Conservation (phyloP, 2,888 invertebrate genomes). For the Eristalis pertinax region DNA sequence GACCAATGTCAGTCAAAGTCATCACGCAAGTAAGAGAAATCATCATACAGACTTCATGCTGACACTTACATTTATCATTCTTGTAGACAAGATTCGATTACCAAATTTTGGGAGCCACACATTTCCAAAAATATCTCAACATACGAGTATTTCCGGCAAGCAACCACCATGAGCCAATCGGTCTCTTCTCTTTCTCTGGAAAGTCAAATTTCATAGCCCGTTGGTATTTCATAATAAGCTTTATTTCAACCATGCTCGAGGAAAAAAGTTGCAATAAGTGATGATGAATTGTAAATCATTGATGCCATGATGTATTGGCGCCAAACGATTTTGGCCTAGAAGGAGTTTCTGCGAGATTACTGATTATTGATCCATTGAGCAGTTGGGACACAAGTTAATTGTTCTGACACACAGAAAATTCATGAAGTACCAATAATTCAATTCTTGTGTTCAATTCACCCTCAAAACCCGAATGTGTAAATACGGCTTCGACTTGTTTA, state of each 20-base stretch:
- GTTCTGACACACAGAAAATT: constrained; percentile 3
- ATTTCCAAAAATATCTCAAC: constrained; percentile 7
- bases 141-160: background rate
- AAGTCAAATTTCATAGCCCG: background rate
- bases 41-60: constrained; percentile 11
- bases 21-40: constrained; percentile 1
- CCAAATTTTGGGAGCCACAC: constrained; percentile 2
- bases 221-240: background rate
- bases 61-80: constrained; percentile 28
- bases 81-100: constrained; percentile 5
- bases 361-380: background rate
- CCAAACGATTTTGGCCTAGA: background rate
- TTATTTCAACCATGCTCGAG: background rate
- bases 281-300: background rate
- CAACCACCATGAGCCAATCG: background rate
- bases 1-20: constrained; percentile 12
- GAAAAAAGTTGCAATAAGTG: background rate
- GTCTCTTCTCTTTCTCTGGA: background rate
- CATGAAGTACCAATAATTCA: constrained; percentile 12
- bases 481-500: background rate
- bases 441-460: constrained; percentile 23
- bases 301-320: too few species aligned
- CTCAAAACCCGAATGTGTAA: background rate
- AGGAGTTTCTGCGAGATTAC: background rate
- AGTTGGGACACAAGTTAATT: constrained; percentile 9